phyloP scores from a whole-genome alignment of 2,113 vertebrate genomes.

The Rattus rattus region DNA sequence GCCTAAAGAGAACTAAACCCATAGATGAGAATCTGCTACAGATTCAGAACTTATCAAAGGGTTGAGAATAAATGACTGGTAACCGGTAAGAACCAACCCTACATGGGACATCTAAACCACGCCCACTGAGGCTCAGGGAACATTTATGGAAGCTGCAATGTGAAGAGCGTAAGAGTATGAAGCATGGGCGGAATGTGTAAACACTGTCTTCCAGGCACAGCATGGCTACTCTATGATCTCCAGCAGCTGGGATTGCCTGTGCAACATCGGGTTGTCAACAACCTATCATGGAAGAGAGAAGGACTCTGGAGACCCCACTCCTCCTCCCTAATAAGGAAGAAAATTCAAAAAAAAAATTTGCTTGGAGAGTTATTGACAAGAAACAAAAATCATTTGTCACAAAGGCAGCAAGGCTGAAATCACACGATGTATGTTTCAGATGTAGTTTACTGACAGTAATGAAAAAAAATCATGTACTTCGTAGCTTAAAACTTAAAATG shows the following conservation, averaged over 20 bases:
- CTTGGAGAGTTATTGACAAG: background rate
- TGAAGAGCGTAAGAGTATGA: background rate
- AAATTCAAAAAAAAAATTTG: background rate
- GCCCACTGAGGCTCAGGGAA: background rate
- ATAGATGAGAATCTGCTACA: background rate
- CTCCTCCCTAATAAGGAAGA: background rate
- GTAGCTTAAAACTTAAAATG: background rate
- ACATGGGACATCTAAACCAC: background rate
- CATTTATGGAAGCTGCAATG: background rate
- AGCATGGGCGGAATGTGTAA: background rate
- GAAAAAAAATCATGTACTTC: background rate
- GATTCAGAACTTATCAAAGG: background rate
- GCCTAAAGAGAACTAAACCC: background rate
- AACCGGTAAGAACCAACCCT: background rate
- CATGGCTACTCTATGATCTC: background rate
- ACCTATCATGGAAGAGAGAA: background rate
- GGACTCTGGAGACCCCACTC: background rate
- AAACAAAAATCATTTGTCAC: background rate
- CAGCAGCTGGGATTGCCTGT: background rate
- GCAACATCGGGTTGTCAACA: background rate
- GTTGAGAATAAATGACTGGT: background rate
- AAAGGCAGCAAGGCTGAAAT: background rate
- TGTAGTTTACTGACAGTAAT: background rate
- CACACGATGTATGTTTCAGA: background rate
- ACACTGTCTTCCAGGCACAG: background rate